These are phyloP conservation scores for Apistogramma diplotaenia DNA, from an alignment of 2,113 vertebrate species.

Conservation along the genomic window DNA sequence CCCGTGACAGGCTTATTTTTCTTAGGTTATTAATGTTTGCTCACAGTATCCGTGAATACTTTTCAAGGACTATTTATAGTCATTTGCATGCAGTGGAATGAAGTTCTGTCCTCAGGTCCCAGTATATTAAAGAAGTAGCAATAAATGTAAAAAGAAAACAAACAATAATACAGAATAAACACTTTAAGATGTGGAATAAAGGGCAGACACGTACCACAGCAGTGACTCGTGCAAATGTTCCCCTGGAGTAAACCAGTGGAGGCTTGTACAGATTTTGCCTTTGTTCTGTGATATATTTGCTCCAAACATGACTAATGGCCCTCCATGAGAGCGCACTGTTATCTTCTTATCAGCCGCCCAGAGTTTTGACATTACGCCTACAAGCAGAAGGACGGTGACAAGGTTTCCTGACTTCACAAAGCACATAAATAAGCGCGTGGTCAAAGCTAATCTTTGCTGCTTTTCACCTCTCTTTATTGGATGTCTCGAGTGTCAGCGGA, in stretches of 20 bases:
- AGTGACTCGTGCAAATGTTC: too few relatives aligned
- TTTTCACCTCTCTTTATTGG: background rate
- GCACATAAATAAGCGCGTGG: background rate
- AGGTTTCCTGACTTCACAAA: background rate
- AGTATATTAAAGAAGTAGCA: too few relatives aligned
- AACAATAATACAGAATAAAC: too few relatives aligned
- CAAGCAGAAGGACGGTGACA: background rate
- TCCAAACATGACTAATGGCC: conserved; percentile 13
- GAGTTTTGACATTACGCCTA: background rate
- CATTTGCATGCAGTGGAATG: too few relatives aligned
- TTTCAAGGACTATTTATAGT: too few relatives aligned
- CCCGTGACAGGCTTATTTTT: background rate
- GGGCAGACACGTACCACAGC: too few relatives aligned
- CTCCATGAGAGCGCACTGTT: background rate
- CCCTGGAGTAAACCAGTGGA: background rate
- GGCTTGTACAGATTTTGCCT: background rate
- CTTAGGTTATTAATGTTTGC: background rate
- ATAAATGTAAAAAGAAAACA: too few relatives aligned
- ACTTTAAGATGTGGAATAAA: too few relatives aligned
- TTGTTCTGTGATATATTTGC: background rate
- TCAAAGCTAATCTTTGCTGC: background rate
- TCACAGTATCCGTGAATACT: background rate
- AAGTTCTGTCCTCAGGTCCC: too few relatives aligned
- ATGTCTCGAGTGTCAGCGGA: background rate
- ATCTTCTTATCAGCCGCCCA: background rate